Conservation (phyloP, 2,113 vertebrate species). For the Pitta sordida region DNA sequence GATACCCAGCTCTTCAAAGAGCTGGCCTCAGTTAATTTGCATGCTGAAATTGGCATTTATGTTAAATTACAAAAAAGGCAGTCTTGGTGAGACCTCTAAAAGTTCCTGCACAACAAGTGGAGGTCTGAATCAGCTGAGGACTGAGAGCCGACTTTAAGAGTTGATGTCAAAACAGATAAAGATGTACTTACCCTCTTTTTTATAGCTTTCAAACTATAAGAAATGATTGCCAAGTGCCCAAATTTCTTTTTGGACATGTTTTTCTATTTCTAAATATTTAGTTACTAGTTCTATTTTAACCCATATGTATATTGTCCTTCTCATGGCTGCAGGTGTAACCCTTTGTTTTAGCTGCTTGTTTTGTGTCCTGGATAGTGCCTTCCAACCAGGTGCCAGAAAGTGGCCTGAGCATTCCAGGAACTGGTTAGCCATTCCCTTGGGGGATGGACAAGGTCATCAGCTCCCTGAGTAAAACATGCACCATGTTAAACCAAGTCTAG, state of each 20-base stretch:
- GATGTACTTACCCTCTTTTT: neutral
- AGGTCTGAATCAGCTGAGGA: neutral
- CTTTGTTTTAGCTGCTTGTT: neutral
- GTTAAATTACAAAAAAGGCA: neutral
- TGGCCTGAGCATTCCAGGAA: neutral
- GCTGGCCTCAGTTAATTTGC: neutral
- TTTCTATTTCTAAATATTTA: neutral
- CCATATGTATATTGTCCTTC: neutral
- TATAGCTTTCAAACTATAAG: neutral
- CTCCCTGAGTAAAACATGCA: neutral
- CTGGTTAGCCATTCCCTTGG: neutral
- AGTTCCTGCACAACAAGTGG: neutral
- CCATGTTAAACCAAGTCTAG: neutral
- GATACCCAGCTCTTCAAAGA: neutral
- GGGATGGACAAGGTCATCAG: neutral
- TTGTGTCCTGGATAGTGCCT: neutral
- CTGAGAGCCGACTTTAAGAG: neutral
- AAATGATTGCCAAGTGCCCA: neutral
- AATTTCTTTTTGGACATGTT: neutral
- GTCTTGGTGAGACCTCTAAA: neutral
- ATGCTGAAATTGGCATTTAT: neutral
- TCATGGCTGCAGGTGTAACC: neutral
- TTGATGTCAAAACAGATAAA: neutral
- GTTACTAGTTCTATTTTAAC: neutral
- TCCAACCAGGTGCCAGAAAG: neutral